These are phyloP conservation scores for Accipiter virgatus DNA, from an alignment of 2,113 vertebrate genomes.

Conservation along the genomic window DNA sequence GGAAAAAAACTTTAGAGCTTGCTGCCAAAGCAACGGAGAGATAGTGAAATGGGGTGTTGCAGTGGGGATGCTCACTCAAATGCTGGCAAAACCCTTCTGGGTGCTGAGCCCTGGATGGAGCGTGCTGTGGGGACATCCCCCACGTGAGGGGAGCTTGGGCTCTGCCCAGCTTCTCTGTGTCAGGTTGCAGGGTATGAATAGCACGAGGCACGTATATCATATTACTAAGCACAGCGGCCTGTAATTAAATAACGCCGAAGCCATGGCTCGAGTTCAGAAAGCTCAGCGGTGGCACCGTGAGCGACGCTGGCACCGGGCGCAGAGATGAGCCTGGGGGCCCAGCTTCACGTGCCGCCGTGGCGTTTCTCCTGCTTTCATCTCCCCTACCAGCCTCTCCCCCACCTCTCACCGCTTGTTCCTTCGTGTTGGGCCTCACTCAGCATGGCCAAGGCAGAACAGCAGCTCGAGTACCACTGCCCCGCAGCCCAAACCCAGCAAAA, in stretches of 20 bases:
- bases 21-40: background rate
- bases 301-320: background rate
- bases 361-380: background rate
- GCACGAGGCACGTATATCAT: background rate
- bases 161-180: background rate
- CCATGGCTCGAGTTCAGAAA: background rate
- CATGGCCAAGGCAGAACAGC: background rate
- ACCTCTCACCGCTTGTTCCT: background rate
- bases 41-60: background rate
- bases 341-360: background rate
- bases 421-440: background rate
- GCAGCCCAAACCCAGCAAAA: background rate
- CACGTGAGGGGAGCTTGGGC: background rate
- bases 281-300: background rate
- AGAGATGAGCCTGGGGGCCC: too few relatives aligned
- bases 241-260: background rate
- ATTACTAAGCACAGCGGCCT: background rate
- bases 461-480: background rate
- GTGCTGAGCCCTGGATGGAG: background rate
- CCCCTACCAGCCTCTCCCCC: background rate
- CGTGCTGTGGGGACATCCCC: rapidly evolving
- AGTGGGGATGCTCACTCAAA: background rate
- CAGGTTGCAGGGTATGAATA: background rate
- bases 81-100: background rate
- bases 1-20: background rate